phyloP scores from a whole-genome alignment of 2,113 vertebrate genomes.

The Murina feae region DNA sequence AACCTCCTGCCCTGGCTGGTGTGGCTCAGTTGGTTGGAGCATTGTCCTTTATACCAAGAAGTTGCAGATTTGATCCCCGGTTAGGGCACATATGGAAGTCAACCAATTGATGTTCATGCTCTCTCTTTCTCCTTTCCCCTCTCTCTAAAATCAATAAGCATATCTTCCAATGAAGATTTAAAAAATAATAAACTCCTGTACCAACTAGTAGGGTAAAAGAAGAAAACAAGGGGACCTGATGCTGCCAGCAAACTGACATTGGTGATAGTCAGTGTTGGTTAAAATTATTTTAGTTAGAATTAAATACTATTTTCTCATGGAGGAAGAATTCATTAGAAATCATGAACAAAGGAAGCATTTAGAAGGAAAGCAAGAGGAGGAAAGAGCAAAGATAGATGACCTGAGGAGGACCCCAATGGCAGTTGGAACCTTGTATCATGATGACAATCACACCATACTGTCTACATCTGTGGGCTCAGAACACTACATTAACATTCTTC shows the following conservation, averaged over 20 bases:
- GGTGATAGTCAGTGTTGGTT: constrained; percentile 95
- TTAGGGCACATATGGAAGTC: background rate
- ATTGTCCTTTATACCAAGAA: no score
- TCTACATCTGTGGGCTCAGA: constrained; percentile 97
- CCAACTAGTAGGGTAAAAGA: background rate
- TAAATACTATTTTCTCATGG: constrained; percentile 98
- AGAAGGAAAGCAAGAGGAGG: constrained; percentile 99
- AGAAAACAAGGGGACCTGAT: background rate
- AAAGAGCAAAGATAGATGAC: constrained; percentile 97
- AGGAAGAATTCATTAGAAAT: constrained; percentile 98
- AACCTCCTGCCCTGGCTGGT: background rate
- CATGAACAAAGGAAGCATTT: constrained; percentile 99
- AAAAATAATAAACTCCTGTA: background rate
- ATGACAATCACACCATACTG: constrained; percentile 97
- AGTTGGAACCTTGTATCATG: constrained; percentile 95
- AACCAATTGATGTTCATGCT: background rate
- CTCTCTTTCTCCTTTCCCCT: background rate
- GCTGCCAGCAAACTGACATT: background rate
- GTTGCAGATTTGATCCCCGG: no score
- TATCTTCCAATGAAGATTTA: background rate
- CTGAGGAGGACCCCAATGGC: constrained; percentile 97
- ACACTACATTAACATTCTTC: constrained; percentile 97
- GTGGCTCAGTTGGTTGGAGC: no score
- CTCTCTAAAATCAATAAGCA: background rate
- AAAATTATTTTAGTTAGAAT: constrained; percentile 96